These are phyloP conservation scores for Oopsacas minuta DNA, from an alignment of 37 sponge, comb jelly and placozoan species.

Conservation along the genomic window DNA sequence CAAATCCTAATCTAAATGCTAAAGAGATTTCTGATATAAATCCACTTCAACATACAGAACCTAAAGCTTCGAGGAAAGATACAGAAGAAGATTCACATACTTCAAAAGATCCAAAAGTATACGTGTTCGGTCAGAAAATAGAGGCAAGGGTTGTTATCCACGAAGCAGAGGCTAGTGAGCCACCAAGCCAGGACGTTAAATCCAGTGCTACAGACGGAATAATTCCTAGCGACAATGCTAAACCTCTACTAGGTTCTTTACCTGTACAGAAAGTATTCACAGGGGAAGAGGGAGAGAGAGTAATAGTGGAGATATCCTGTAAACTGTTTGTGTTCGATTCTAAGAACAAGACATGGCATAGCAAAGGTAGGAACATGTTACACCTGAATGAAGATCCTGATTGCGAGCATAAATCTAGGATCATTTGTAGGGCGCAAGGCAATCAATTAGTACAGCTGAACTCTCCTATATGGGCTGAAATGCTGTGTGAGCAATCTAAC, in stretches of 20 bases:
- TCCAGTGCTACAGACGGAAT: not conserved
- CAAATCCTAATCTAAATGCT: not conserved
- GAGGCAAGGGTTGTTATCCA: not conserved
- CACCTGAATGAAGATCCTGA: not conserved
- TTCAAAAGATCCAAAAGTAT: not conserved
- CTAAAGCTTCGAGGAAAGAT: not conserved
- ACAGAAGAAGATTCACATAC: not conserved
- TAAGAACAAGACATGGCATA: not conserved
- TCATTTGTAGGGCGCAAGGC: not conserved
- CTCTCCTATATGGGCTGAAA: not conserved
- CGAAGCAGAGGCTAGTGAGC: not conserved
- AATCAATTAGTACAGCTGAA: not conserved
- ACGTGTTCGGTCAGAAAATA: not conserved
- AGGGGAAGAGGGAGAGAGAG: not conserved
- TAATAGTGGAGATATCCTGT: not conserved
- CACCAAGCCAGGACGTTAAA: not conserved
- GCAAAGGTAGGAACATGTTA: not conserved
- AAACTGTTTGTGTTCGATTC: not conserved
- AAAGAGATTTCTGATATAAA: not conserved
- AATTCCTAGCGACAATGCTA: not conserved
- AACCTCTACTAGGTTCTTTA: not conserved
- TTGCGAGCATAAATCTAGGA: not conserved
- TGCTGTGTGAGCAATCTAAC: not conserved
- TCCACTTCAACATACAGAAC: not conserved
- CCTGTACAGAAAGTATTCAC: constrained; percentile 3